phyloP scores from a whole-genome alignment of 2,888 invertebrate species.

The Salpingus planirostris region DNA sequence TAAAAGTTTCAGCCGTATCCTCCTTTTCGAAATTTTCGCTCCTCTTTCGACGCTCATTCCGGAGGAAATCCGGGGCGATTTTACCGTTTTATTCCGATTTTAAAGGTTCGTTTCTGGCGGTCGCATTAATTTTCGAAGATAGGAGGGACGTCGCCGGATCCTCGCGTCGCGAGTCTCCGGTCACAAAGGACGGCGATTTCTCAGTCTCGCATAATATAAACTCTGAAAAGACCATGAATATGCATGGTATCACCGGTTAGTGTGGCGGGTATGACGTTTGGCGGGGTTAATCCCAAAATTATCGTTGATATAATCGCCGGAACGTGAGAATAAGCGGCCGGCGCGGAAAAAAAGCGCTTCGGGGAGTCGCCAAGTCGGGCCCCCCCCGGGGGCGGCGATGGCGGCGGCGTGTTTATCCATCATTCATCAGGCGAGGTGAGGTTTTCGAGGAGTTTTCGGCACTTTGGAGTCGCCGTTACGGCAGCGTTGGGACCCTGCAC shows the following conservation, averaged over 20 bases:
- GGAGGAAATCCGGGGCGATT: constrained; percentile 19
- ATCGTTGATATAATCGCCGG: constrained; percentile 25
- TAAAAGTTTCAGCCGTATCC: too few species aligned
- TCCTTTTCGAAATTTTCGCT: too few species aligned
- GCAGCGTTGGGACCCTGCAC: too few species aligned
- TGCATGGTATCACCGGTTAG: constrained; percentile 31
- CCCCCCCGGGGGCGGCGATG: neutral
- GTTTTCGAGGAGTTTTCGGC: neutral
- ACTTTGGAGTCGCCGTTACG: neutral
- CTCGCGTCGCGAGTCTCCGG: constrained; percentile 15
- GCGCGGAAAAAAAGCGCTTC: too few species aligned
- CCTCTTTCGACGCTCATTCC: too few species aligned
- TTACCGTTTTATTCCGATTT: constrained; percentile 37
- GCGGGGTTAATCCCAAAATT: constrained; percentile 29
- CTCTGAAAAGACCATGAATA: constrained; percentile 28
- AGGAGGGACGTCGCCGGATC: constrained; percentile 24
- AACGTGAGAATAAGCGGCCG: neutral
- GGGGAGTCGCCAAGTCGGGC: too few species aligned
- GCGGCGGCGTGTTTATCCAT: neutral
- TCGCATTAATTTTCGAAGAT: constrained; percentile 33
- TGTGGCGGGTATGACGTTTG: constrained; percentile 28
- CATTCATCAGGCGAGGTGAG: neutral
- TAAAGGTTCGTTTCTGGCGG: constrained; percentile 34
- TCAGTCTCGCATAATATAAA: too few species aligned
- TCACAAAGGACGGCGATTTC: constrained; percentile 29